Percentiles rank a stretch among this genome's conserved stretches.
These are phyloP conservation scores for Chloropsis hardwickii DNA, from an alignment of 2,113 vertebrate species.

Conservation along the genomic window DNA sequence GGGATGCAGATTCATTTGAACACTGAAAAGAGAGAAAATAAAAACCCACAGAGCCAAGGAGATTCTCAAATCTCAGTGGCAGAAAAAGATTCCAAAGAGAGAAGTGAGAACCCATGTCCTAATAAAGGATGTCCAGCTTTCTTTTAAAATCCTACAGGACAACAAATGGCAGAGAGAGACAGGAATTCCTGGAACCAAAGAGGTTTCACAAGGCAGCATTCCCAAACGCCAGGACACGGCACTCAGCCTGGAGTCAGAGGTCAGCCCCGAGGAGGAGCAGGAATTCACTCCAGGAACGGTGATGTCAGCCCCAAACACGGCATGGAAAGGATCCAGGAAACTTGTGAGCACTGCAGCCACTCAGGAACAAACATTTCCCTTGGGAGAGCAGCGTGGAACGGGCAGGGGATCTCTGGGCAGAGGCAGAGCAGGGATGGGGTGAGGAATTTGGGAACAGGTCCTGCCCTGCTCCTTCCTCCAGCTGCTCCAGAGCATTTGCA, in stretches of 20 bases:
- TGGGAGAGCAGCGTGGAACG: neutral
- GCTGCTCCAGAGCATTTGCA: neutral
- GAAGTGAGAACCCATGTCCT: neutral
- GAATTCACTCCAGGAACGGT: neutral
- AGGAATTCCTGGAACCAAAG: neutral
- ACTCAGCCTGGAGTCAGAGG: neutral
- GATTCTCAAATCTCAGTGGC: neutral
- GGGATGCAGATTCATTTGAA: neutral
- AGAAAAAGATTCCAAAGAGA: neutral
- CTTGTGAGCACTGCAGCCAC: neutral
- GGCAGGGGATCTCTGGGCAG: neutral
- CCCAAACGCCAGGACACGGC: neutral
- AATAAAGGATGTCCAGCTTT: neutral
- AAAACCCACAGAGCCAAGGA: neutral
- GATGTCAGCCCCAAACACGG: conserved; percentile 1
- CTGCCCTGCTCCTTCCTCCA: conserved; percentile 21
- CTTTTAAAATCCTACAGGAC: neutral
- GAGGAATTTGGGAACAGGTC: neutral
- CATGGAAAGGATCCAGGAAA: neutral
- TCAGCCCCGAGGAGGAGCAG: neutral
- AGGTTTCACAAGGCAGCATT: neutral
- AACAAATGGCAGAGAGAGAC: neutral
- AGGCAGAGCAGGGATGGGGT: neutral
- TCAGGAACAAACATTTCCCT: neutral
- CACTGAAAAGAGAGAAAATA: neutral